Conservation (phyloP, 1,140 invertebrate species). For the fruit fly (Drosophila melanogaster) region Release_6_plus_ISO1_MT NC_004354.4:9224501-9225000, state of each 20-base stretch:
- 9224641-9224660: slow-evolving; percentile 69
- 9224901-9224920: no score
- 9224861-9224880: neutral
- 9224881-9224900: no score
- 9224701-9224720: slow-evolving; percentile 8
- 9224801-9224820: neutral
- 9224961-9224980: no score
- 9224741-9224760: slow-evolving; percentile 40
- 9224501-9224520: slow-evolving; percentile 13
- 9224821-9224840: neutral
- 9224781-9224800: slow-evolving; percentile 12
- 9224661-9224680: slow-evolving; percentile 25
- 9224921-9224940: no score
- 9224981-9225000: no score
- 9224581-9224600: slow-evolving; percentile 71
- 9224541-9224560: slow-evolving; percentile 62
- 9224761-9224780: slow-evolving; percentile 30
- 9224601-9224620: slow-evolving; percentile 71
- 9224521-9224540: slow-evolving; percentile 18
- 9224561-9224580: slow-evolving; percentile 67
- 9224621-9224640: slow-evolving; percentile 81
- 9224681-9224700: no score
- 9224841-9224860: neutral
- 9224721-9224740: slow-evolving; percentile 28
- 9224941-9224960: no score